Evolutionary conservation across 2,888 invertebrate genomes (phyloP).

Genomic region (Heliconius erato): DNA sequence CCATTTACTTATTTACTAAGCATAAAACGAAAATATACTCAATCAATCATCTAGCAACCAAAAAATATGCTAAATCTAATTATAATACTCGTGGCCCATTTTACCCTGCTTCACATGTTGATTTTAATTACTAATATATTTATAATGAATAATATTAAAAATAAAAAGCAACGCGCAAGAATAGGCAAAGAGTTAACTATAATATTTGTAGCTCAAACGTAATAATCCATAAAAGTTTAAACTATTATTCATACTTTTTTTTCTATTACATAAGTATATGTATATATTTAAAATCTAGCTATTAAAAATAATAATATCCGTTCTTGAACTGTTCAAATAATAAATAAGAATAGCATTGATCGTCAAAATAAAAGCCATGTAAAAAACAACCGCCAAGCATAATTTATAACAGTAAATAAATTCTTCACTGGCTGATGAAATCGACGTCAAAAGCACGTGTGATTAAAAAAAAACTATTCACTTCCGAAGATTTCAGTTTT

Average conservation of each 20-base stretch:
- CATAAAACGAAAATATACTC: neutral
- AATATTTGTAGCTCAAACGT: neutral
- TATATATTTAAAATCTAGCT: too few relatives aligned
- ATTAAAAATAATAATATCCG: too few relatives aligned
- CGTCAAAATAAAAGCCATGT: neutral
- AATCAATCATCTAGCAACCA: neutral
- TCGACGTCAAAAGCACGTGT: slow-evolving; percentile 29
- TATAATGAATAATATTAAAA: neutral
- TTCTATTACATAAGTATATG: too few relatives aligned
- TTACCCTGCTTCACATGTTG: neutral
- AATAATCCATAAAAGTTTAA: too few relatives aligned
- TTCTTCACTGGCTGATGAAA: slow-evolving; percentile 41
- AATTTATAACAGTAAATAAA: slow-evolving; percentile 24
- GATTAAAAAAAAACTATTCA: slow-evolving; percentile 25
- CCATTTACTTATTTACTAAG: too few relatives aligned
- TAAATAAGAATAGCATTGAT: neutral
- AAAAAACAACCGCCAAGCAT: slow-evolving; percentile 9
- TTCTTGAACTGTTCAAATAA: too few relatives aligned
- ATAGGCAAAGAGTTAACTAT: neutral
- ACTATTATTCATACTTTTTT: neutral
- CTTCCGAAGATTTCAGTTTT: slow-evolving; percentile 32
- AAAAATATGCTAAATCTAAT: neutral
- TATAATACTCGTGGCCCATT: neutral
- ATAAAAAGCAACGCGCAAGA: too few relatives aligned
- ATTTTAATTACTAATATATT: neutral